phyloP scores from a whole-genome alignment of 2,888 invertebrate genomes.

The Exephanes ischioxanthus region DNA sequence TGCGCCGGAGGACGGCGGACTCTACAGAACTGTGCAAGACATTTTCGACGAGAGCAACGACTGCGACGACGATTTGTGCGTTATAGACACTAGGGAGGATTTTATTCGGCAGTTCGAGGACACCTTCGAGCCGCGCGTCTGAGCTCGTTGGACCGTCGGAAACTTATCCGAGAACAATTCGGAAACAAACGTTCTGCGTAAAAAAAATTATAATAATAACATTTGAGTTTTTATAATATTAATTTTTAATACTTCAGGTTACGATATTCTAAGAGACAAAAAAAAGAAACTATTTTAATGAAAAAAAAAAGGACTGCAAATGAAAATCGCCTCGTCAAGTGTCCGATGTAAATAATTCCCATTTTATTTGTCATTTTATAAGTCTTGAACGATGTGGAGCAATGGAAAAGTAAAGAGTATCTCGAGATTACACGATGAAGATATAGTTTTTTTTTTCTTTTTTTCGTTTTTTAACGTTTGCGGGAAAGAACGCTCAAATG shows the following conservation, averaged over 20 bases:
- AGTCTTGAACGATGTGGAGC: not conserved
- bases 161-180: not conserved
- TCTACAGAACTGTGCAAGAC: conserved; percentile 81
- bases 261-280: not conserved
- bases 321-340: not conserved
- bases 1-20: conserved; percentile 14
- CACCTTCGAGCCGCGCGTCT: conserved; percentile 23
- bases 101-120: conserved; percentile 62
- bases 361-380: not conserved
- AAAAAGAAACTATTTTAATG: not conserved
- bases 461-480: conserved; percentile 58
- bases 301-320: not conserved
- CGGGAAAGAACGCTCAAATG: conserved; percentile 72
- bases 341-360: conserved; percentile 17
- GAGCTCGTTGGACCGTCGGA: not conserved
- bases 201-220: no score
- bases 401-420: conserved; percentile 22
- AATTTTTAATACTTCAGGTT: not conserved
- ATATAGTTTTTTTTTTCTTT: not conserved
- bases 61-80: conserved; percentile 74
- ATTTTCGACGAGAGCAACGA: conserved; percentile 82
- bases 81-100: conserved; percentile 63
- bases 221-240: not conserved
- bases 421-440: not conserved
- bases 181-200: no score